These are phyloP conservation scores for Macrobrachium rosenbergii DNA, from an alignment of 1,140 invertebrate species.

Conservation along the genomic window DNA sequence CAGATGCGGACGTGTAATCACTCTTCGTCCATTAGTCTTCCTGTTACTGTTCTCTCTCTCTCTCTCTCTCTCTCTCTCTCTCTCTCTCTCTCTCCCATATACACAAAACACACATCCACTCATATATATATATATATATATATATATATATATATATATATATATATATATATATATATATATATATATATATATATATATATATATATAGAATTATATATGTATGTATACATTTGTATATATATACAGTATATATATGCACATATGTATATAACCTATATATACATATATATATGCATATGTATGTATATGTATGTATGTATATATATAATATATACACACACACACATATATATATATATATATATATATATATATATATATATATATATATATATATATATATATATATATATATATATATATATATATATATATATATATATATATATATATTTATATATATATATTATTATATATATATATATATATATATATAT, in stretches of 20 bases:
- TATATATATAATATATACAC: neutral
- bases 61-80: neutral
- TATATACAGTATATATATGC: neutral
- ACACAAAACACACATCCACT: neutral
- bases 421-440: conserved; percentile 22
- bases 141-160: conserved; percentile 9
- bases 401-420: conserved; percentile 22
- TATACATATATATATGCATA: neutral
- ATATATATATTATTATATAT: neutral
- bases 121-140: neutral
- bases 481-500: neutral
- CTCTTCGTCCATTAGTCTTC: too few relatives aligned
- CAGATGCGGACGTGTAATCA: too few relatives aligned
- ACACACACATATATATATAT: neutral
- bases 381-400: conserved; percentile 2
- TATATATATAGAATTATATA: neutral
- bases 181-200: neutral
- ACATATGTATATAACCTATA: conserved; percentile 3
- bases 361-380: conserved; percentile 2
- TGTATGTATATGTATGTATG: neutral
- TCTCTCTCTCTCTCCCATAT: neutral
- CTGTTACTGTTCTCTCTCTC: neutral
- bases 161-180: neutral
- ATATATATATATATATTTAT: conserved; percentile 12
- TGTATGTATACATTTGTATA: neutral